Evolutionary conservation across 2,888 invertebrate species (phyloP).

Genomic region (Trachelus iudaicus): DNA sequence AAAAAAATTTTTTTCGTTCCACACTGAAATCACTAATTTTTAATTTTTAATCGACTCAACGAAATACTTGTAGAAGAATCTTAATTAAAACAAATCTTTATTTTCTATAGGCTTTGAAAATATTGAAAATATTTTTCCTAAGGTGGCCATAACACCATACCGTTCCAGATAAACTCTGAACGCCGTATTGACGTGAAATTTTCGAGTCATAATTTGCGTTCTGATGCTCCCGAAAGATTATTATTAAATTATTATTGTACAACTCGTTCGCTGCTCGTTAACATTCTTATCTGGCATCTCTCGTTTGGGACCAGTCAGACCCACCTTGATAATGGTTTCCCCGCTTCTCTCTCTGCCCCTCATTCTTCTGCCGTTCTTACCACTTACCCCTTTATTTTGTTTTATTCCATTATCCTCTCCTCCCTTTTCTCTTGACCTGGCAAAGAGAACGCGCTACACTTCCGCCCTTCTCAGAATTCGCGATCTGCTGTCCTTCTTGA

Average conservation of each 20-base stretch:
- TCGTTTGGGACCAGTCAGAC: not conserved
- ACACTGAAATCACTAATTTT: not conserved
- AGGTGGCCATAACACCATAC: not conserved
- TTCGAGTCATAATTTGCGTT: slow-evolving; percentile 17
- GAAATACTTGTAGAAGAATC: not conserved
- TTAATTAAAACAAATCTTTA: not conserved
- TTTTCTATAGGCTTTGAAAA: not conserved
- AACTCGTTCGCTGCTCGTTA: slow-evolving; percentile 21
- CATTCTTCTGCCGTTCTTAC: not conserved
- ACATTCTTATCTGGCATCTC: slow-evolving; percentile 22
- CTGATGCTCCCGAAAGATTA: slow-evolving; percentile 10
- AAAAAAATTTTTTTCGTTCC: not conserved
- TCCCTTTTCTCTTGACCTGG: not conserved
- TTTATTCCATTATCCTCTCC: not conserved
- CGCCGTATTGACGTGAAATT: slow-evolving; percentile 16
- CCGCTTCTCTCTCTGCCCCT: not conserved
- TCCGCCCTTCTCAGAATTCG: not conserved
- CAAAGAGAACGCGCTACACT: not conserved
- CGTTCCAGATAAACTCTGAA: not conserved
- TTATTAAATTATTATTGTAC: slow-evolving; percentile 21
- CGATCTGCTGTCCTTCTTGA: not conserved
- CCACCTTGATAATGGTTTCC: slow-evolving; percentile 3
- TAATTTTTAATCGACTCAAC: not conserved
- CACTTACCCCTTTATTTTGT: not conserved
- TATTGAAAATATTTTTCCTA: not conserved